Evolutionary conservation across 2,888 invertebrate species (phyloP), one percentile per base, ranked within the genome.

Genomic region (Sesia bembeciformis): DNA sequence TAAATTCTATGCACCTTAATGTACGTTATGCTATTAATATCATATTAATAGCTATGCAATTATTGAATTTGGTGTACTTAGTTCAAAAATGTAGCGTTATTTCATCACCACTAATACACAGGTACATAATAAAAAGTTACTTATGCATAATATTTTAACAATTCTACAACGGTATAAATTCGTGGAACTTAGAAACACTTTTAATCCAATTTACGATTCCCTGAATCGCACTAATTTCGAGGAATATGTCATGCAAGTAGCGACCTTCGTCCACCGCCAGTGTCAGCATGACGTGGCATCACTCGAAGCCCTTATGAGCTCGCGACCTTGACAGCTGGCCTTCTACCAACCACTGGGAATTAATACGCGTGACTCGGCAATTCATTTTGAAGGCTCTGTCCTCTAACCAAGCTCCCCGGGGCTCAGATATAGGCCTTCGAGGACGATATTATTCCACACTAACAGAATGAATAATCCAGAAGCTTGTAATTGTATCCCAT

Each of bases 371-470:
- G 62, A 69, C 66, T 58, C 63, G 62, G 60, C 64, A 60, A 65
- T 74, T 73, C 61, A 58, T 56, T 60, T 39, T 56, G 71, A 79
- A 79, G 81, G 81, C 53, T 68, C 57, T 57, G 72, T 62, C 78
- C 75, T 76, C 68, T 58, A 60, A 65, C 57, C 55, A 56, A 23
- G 60, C 60, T 66, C 66, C 61, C 62, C 55, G 62, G 60, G 62
- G 60, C 58, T 53, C 41, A 58, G 62, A 57, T 70, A 73, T 57
- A 59, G 62, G 62, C 56, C 60, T 58, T 50, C 50, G 7, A 46
- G 7, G 23, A 46, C 46, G 8, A 46, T 7, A 8, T 46, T 3
- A 46, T 46, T 46, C n/a, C 6, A 46, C n/a, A 46, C 46, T 6
- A 46, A 8, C 46, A 46, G 23, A 23, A 23, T 23, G 23, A 23